These are phyloP conservation scores for Leucoraja ocellata DNA, from an alignment of 2,797 vertebrate species.

Conservation along the genomic window DNA sequence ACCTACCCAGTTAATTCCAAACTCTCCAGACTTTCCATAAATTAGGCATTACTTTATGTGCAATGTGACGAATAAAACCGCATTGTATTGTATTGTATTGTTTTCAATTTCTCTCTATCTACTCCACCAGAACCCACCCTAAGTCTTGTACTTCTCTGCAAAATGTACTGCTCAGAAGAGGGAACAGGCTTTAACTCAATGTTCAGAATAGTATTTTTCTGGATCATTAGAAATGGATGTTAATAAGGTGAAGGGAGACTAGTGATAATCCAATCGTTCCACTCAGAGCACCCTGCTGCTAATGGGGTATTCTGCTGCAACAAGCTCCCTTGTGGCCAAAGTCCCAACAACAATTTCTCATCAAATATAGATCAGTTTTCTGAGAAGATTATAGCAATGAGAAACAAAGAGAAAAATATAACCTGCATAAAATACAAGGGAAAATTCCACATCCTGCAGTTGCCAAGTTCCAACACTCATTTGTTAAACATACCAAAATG, in stretches of 20 bases:
- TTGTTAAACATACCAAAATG: neutral
- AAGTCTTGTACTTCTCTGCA: neutral
- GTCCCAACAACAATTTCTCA: neutral
- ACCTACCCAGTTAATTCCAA: neutral
- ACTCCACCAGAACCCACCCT: neutral
- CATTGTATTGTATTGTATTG: too few relatives aligned
- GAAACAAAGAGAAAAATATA: neutral
- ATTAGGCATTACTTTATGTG: neutral
- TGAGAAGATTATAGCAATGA: neutral
- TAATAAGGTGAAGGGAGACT: conserved; percentile 4
- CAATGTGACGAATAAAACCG: too few relatives aligned
- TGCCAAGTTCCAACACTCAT: neutral
- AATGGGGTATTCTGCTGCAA: neutral
- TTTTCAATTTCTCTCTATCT: neutral
- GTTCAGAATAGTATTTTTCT: neutral
- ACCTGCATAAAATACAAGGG: neutral
- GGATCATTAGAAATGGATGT: neutral
- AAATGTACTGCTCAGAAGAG: neutral
- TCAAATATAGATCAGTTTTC: neutral
- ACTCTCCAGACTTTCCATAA: neutral
- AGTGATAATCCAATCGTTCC: neutral
- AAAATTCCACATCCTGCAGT: neutral
- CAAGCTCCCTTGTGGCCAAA: neutral
- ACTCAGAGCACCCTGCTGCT: conserved; percentile 25
- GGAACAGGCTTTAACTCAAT: neutral